These are phyloP conservation scores for Misgurnus anguillicaudatus DNA, from an alignment of 2,113 vertebrate genomes.

Conservation along the genomic window DNA sequence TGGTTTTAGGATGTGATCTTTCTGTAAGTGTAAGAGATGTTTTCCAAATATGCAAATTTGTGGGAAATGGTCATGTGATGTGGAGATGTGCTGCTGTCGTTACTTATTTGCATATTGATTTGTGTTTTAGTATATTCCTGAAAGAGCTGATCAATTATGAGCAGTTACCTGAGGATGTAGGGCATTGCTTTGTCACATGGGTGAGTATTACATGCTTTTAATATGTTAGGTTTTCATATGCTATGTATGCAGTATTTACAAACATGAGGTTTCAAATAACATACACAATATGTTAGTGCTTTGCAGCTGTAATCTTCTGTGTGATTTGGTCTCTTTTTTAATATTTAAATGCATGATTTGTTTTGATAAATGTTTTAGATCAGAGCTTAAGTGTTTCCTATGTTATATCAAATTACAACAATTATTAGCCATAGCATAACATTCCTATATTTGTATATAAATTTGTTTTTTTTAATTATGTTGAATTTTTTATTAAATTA, in stretches of 20 bases:
- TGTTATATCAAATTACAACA: too few species aligned
- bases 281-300: too few species aligned
- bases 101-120: conserved; percentile 26
- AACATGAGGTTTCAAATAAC: too few species aligned
- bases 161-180: conserved; percentile 96
- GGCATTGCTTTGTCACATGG: conserved; percentile 99
- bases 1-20: neutral
- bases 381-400: too few species aligned
- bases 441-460: too few species aligned
- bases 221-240: neutral
- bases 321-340: too few species aligned
- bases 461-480: too few species aligned
- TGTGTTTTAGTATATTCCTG: conserved; percentile 86
- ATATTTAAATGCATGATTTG: too few species aligned
- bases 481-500: too few species aligned
- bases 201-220: conserved; percentile 65
- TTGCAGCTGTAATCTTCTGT: neutral
- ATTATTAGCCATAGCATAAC: too few species aligned
- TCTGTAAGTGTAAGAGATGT: neutral
- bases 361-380: too few species aligned
- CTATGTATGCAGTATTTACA: too few species aligned
- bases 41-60: conserved; percentile 24
- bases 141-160: conserved; percentile 98
- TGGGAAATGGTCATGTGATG: neutral
- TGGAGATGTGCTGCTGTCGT: neutral